Evolutionary conservation across 2,888 invertebrate genomes (phyloP).

Genomic region (Ichneumoninae sp.): DNA sequence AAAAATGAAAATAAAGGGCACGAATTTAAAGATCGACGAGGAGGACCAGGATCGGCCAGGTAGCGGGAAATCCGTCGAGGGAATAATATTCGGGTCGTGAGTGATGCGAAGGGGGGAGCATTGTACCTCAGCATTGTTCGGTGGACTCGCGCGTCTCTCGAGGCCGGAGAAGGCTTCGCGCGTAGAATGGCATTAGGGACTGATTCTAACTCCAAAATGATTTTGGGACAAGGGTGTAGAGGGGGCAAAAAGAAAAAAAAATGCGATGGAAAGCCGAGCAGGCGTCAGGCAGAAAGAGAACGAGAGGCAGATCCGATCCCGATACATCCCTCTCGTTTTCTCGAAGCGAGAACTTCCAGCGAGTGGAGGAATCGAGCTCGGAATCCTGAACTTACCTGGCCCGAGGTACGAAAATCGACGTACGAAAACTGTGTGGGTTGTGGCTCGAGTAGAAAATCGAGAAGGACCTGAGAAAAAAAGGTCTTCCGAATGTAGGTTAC

Average conservation of each 20-base stretch:
- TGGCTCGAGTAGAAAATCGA: conserved; percentile 57
- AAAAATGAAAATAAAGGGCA: conserved; percentile 66
- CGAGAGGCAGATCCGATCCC: conserved; percentile 52
- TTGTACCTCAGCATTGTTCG: conserved; percentile 69
- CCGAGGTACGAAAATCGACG: conserved; percentile 54
- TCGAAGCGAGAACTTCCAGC: conserved; percentile 40
- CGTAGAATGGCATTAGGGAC: conserved; percentile 74
- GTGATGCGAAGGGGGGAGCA: conserved; percentile 71
- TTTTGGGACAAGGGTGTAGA: conserved; percentile 65
- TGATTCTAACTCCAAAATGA: conserved; percentile 78
- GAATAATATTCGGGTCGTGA: conserved; percentile 70
- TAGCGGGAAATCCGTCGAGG: conserved; percentile 70
- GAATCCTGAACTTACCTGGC: conserved; percentile 66
- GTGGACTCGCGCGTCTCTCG: conserved; percentile 66
- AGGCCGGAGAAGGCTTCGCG: conserved; percentile 62
- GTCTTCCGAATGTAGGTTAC: conserved; percentile 73
- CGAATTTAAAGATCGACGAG: conserved; percentile 70
- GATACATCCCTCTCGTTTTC: conserved; percentile 45
- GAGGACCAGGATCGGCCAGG: conserved; percentile 68
- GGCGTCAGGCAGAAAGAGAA: not conserved
- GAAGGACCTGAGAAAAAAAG: conserved; percentile 68
- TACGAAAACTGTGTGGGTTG: conserved; percentile 42
- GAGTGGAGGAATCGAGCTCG: conserved; percentile 33
- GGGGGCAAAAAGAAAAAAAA: conserved; percentile 47
- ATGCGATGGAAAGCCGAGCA: conserved; percentile 25